Evolutionary conservation across 2,113 vertebrate species (phyloP).

Genomic region (Orientallactaga bullata): DNA sequence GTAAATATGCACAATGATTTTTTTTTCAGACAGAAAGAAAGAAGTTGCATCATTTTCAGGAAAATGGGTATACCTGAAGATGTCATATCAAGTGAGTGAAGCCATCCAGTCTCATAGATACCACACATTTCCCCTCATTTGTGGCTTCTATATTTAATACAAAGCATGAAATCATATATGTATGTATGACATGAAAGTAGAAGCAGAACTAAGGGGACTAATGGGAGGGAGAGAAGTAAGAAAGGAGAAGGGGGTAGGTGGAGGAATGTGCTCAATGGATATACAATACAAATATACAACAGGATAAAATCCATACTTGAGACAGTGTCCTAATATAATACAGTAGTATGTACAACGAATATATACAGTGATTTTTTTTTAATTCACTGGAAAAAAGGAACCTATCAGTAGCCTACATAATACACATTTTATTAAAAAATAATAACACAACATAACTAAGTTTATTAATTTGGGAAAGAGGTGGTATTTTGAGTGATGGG

Average conservation of each 20-base stretch:
- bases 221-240: neutral
- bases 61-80: neutral
- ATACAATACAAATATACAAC: too few species aligned
- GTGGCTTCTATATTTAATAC: neutral
- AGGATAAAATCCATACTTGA: neutral
- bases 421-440: too few species aligned
- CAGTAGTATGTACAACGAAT: neutral
- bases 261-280: too few species aligned
- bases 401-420: neutral
- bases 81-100: neutral
- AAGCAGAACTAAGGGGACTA: neutral
- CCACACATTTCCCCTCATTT: neutral
- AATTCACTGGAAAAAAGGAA: neutral
- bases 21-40: neutral
- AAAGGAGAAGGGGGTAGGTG: too few species aligned
- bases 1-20: neutral
- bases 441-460: neutral
- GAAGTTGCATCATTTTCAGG: neutral
- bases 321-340: neutral
- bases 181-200: neutral
- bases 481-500: neutral
- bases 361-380: too few species aligned
- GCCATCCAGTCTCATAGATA: neutral
- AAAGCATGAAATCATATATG: neutral
- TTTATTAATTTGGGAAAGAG: neutral